phyloP scores from a whole-genome alignment of 1,140 invertebrate genomes.

The Metaphire vulgaris region DNA sequence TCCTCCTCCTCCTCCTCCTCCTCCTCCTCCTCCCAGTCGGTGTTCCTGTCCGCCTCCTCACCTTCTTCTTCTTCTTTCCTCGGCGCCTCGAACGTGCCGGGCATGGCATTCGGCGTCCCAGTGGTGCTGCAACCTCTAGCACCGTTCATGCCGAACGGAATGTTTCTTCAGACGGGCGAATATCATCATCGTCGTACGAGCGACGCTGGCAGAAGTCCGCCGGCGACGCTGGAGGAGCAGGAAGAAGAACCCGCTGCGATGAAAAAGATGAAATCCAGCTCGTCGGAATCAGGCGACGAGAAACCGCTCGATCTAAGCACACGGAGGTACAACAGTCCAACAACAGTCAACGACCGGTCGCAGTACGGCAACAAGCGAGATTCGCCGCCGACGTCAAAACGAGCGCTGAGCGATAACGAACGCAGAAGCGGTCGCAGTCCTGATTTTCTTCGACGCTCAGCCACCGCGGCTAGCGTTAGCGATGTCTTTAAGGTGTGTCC shows the following conservation, averaged over 20 bases:
- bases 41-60: not conserved
- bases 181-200: not conserved
- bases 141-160: not conserved
- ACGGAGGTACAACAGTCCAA: not conserved
- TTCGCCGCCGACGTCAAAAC: not conserved
- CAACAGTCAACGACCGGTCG: not conserved
- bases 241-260: conserved; percentile 10
- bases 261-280: conserved; percentile 21
- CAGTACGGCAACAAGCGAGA: not conserved
- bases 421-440: not conserved
- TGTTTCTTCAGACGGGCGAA: not conserved
- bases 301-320: conserved; percentile 12
- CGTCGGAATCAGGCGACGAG: not conserved
- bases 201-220: not conserved
- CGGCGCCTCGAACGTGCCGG: not conserved
- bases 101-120: not conserved
- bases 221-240: conserved; percentile 16
- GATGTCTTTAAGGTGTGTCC: not conserved
- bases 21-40: too few relatives aligned
- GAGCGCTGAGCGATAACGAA: not conserved
- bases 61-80: not conserved
- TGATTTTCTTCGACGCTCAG: too few relatives aligned
- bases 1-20: too few relatives aligned
- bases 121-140: not conserved
- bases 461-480: not conserved